phyloP scores from a whole-genome alignment of 2,113 vertebrate species.

The Proteles cristata region DNA sequence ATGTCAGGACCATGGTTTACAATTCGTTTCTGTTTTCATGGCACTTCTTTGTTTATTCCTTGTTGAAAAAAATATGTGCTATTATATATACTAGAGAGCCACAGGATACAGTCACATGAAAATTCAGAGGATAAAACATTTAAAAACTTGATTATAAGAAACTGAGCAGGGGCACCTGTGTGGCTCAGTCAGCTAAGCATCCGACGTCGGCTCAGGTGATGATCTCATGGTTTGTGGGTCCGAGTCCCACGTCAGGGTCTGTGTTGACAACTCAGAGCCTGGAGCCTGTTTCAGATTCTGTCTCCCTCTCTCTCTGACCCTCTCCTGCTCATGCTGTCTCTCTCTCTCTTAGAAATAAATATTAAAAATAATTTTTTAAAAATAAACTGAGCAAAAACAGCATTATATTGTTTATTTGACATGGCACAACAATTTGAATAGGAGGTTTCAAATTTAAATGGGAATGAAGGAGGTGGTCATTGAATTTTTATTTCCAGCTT shows the following conservation, averaged over 20 bases:
- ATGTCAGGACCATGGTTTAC: constrained; percentile 33
- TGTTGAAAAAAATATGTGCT: constrained; percentile 43
- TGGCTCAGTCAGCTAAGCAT: too few species aligned
- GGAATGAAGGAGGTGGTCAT: neutral
- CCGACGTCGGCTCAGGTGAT: too few species aligned
- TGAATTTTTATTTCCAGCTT: constrained; percentile 35
- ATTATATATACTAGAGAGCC: neutral
- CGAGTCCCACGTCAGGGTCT: too few species aligned
- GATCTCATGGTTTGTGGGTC: too few species aligned
- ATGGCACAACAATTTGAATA: neutral
- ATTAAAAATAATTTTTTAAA: too few species aligned
- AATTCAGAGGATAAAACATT: constrained; percentile 42
- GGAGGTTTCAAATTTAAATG: constrained; percentile 8
- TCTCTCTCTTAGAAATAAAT: too few species aligned
- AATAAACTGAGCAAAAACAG: neutral
- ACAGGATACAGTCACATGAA: constrained; percentile 8
- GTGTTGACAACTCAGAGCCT: too few species aligned
- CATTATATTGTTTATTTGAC: neutral
- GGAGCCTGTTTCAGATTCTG: too few species aligned
- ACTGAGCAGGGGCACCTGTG: neutral
- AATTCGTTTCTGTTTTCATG: constrained; percentile 40
- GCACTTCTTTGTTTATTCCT: constrained; percentile 41
- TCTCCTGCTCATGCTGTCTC: too few species aligned
- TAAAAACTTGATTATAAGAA: constrained; percentile 30
- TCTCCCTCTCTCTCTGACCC: too few species aligned